Base-by-base conservation (phyloP, 2,888 invertebrate species). In the Hoplodrina ambigua region DNA sequence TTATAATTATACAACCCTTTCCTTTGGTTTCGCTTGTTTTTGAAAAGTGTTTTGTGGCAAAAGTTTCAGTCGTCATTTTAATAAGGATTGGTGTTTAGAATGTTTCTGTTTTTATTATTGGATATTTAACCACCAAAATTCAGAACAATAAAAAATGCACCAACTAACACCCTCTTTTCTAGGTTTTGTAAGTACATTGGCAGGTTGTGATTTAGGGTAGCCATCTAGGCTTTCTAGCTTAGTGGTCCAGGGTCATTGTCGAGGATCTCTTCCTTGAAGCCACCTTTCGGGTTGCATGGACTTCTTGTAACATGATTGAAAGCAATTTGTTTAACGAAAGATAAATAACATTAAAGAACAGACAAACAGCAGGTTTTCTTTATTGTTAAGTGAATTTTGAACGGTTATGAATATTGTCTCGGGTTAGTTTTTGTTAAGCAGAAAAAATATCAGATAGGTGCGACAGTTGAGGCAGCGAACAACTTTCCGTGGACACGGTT, bases 381-480 rank as follows among this genome's bases (percentile, higher is more conserved):
- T 33, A 63, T 54, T 61, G 62, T 56, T 58, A 64, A 66, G 56
- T 81, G 69, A 86, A 77, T 79, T 81, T 87, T 81, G 81, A 83
- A 78, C 68, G 69, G 72, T 72, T 89, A 89, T 87, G 85, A 90
- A 88, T 87, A 89, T 85, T 70, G 79, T 83, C 80, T 81, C 78
- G 74, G 81, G 81, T 75, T 75, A 80, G 80, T 91, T 90, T 92
- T 92, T 92, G 82, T 86, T 72, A 60, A 44, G 52, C 63, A 68
- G 72, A 80, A 92, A 93, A 93, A 93, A 91, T 89, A 90, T 87
- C 88, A 87, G 93, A 94, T 92, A 92, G 83, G 85, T 91, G 91
- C 89, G 94, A 94, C 95, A 94, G 94, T 94, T 92, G 94, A 93
- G 87, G 89, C 85, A 87, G 83, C 86, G 85, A 93, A 93, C 92